Evolutionary conservation across 2,797 vertebrate species (phyloP), one percentile per base, ranked within the genome.

Genomic region (Anniella stebbinsi): DNA sequence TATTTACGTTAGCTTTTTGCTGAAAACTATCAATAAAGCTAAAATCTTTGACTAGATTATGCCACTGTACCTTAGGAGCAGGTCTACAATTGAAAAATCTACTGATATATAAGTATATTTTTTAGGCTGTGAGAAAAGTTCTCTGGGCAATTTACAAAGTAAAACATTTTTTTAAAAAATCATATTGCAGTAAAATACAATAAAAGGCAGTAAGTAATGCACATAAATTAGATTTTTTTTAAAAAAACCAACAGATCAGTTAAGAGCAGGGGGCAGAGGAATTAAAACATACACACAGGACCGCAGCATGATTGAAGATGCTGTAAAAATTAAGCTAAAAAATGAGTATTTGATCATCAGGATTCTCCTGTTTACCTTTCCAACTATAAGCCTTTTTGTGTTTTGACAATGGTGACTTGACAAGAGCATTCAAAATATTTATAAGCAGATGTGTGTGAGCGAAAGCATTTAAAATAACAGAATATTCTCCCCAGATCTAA

Each of bases 401-500:
- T 4, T 38, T 93, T 77, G 93, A 60, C 80, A 51, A 12, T 81
- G 90, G 70, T 87, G 13, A 51, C 69, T 87, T 85, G 60, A 93
- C 63, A 67, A 78, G 90, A 84, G 0, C 2, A 67, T 90, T 92
- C 12, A 86, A 86, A 91, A 89, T 23, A 77, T 88, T 94, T 95
- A 30, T 78, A 63, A 90, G 67, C 13, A 93, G 23, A 76, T 60
- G 8, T 9, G 18, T 66, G 78, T 38, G 86, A 89, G n/a, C 28
- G 30, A 89, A 93, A 93, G 48, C 2, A 88, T 85, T 57, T 6
- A 25, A 63, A 91, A 87, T 69, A 80, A 89, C 89, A 25, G 77
- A 8, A 85, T 30, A 45, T 66, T n/a, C 69, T 91, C 93, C 88
- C 69, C 67, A 45, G 18, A 86, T 91, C 70, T 81, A 95, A 95